Base-by-base conservation (phyloP, 2,797 vertebrate genomes). In the Neosalanx taihuensis region DNA sequence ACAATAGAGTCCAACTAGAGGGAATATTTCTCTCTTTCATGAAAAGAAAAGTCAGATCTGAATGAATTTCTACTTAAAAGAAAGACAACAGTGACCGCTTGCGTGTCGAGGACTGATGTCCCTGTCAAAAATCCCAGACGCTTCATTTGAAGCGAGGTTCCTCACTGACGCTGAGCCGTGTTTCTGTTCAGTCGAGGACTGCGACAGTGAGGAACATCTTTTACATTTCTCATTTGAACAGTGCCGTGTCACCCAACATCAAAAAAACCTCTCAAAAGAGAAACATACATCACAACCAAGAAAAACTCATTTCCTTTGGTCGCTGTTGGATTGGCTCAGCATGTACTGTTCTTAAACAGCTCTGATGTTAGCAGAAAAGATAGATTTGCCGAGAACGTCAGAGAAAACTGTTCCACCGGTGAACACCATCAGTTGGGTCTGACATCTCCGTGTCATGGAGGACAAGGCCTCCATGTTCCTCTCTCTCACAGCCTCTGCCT, bases 21-120 rank as follows among this genome's bases (percentile, higher is more conserved):
- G 53, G 51, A 70, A 61, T 57, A 23, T 29, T 35, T 73, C 59
- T 69, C 29, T 20, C 64, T 69, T 64, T 7, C 64, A 46, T 49
- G 30, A 78, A 46, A 71, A 69, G 64, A n/a, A 10, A 26, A 71
- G 37, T 33, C n/a, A 29, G 65, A 76, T 76, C 57, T 71, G 20
- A 78, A 35, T 58, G 76, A 75, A 72, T 78, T 78, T 64, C 67
- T 68, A 66, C 51, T 72, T 64, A 77, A 78, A 82, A 41, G 15
- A 49, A 46, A 68, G 56, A 68, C 64, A 78, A 69, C 73, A 75
- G 65, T 75, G 69, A 67, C 69, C 75, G 41, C 63, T 60, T 30
- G 71, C 60, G 68, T 62, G 69, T 5, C 64, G 66, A 62, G 67
- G 57, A 53, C 72, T 51, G 29, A 74, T 63, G 23, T 64, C 69